A percentile compares a stretch with the other conserved stretches of the same genome.
Evolutionary conservation across 2,113 vertebrate genomes (phyloP).

Genomic region (Xenopus laevis): DNA sequence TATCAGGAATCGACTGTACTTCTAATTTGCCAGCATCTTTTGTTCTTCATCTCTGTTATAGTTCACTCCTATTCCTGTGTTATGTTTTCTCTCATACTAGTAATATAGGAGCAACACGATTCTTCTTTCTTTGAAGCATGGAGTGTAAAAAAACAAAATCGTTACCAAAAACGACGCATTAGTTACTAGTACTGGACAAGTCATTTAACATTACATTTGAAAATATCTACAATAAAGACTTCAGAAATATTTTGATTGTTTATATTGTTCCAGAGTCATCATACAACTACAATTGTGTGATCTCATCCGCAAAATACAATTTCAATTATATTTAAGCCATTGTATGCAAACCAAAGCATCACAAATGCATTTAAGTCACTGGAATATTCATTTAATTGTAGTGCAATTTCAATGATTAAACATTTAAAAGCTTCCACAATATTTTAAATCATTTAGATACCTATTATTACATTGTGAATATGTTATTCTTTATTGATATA

Average conservation of each 20-base stretch:
- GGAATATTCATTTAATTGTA: not conserved
- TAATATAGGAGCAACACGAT: slow-evolving; percentile 69
- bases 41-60: slow-evolving; percentile 85
- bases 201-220: slow-evolving; percentile 65
- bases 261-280: not conserved
- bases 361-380: not conserved
- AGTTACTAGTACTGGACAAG: slow-evolving; percentile 52
- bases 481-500: not conserved
- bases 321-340: not conserved
- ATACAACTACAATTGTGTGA: not conserved
- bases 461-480: not conserved
- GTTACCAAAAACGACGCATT: slow-evolving; percentile 81
- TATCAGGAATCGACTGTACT: slow-evolving; percentile 79
- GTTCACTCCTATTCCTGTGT: slow-evolving; percentile 85
- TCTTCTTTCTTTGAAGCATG: slow-evolving; percentile 69
- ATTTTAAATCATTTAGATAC: not conserved
- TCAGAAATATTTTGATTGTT: slow-evolving; percentile 41
- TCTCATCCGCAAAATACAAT: not conserved
- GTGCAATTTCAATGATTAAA: not conserved
- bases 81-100: slow-evolving; percentile 82
- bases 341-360: slow-evolving; percentile 11
- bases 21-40: slow-evolving; percentile 76
- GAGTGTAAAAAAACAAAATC: slow-evolving; percentile 60
- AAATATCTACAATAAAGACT: slow-evolving; percentile 64
- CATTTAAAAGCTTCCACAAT: not conserved